These are phyloP conservation scores for Drosophila pegasa DNA, from an alignment of 2,888 invertebrate species.

Conservation along the genomic window DNA sequence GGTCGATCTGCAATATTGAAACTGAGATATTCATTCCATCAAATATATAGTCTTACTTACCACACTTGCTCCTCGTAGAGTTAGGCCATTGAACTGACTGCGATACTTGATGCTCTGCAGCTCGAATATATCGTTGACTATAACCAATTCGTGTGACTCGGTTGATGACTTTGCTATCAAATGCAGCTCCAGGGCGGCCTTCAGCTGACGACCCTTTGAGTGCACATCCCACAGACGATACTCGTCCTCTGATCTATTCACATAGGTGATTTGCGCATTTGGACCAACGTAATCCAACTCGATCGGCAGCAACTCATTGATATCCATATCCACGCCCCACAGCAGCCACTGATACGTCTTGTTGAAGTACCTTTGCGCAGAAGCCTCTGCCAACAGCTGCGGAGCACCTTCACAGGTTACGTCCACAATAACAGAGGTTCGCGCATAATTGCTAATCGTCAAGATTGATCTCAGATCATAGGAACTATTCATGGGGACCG, in stretches of 20 bases:
- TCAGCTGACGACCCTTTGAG: constrained; percentile 81
- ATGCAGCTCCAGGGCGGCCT: constrained; percentile 61
- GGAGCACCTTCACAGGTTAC: constrained; percentile 57
- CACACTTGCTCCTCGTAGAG: constrained; percentile 80
- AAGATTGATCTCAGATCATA: constrained; percentile 51
- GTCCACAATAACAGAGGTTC: constrained; percentile 72
- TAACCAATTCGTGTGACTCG: constrained; percentile 26
- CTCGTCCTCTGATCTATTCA: constrained; percentile 50
- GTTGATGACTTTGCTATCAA: constrained; percentile 52
- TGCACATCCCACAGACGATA: constrained; percentile 79
- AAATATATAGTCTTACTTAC: constrained; percentile 59
- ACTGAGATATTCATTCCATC: not conserved
- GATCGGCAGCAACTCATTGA: constrained; percentile 51
- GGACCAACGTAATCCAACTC: constrained; percentile 74
- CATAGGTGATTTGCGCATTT: constrained; percentile 81
- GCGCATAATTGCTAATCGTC: constrained; percentile 57
- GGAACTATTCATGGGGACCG: constrained; percentile 51
- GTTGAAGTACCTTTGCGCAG: constrained; percentile 74
- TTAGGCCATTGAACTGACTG: constrained; percentile 73
- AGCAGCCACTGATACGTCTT: constrained; percentile 83
- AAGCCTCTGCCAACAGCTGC: constrained; percentile 59
- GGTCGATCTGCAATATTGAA: constrained; percentile 73
- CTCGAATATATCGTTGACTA: constrained; percentile 52
- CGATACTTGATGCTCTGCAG: constrained; percentile 74
- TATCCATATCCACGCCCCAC: constrained; percentile 60